Evolutionary conservation across 2,888 invertebrate species (phyloP), one percentile per base, ranked within the genome.

Genomic region (Tetragonisca angustula): DNA sequence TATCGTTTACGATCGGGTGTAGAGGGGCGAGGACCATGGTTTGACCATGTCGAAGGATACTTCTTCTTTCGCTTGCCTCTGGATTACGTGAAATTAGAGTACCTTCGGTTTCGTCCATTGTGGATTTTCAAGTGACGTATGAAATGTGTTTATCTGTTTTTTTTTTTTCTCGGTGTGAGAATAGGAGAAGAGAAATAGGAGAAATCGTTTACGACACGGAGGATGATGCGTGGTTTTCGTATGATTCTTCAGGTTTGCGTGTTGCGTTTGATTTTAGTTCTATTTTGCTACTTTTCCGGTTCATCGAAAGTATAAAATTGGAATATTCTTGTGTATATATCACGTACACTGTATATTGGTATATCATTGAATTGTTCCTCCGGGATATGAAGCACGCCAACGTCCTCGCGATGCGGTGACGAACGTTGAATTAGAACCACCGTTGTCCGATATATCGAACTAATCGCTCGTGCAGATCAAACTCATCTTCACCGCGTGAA

Each of bases 1-100:
- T 85, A 85, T 85, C 85, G 80, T 65, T 84, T 79, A 80, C 85
- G 67, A 73, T 19, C 9, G 43, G 50, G 61, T 36, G 17, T 27
- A 19, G 61, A 74, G 43, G 21, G 21, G 15, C 3, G 21, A 0
- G 21, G 21, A 19, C 11, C 15, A 24, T 17, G 17, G n/a, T 24
- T 59, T 6, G 15, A 24, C 24, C 5, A 15, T 5, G n/a, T 24
- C 2, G 17, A 4, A 2, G 19, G 21, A 64, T 19, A 32, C 32
- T 27, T 21, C 32, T 27, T 21, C 19, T 4, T 54, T 43, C 1
- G n/a, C 13, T 62, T 21, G 65, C 21, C 6, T n/a, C 19, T 61
- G 59, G 13, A 15, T 15, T n/a, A 1, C 13, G n/a, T 13, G 81
- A 81, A 81, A 81, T 62, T 13, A 36, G 81, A 81, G 56, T 50